Percentiles rank a stretch among this genome's conserved stretches.
phyloP scores from a whole-genome alignment of 2,888 invertebrate genomes.

The Crocallis elinguaria region DNA sequence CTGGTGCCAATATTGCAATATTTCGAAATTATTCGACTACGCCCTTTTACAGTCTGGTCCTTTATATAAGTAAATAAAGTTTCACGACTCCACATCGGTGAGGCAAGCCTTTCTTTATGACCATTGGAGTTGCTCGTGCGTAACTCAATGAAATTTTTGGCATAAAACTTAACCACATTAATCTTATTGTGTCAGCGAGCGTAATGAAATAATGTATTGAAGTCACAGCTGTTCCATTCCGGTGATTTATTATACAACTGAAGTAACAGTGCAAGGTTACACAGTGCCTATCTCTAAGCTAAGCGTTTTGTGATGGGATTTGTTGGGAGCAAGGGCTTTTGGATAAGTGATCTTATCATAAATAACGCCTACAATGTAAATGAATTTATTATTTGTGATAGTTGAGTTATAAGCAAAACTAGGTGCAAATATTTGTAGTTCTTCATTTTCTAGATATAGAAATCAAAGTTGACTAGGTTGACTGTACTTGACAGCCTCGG shows the following conservation, averaged over 20 bases:
- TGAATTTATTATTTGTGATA: no score
- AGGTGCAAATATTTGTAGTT: no score
- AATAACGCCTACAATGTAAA: no score
- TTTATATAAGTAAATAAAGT: slow-evolving; percentile 45
- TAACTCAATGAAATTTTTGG: slow-evolving; percentile 37
- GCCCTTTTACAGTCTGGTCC: slow-evolving; percentile 40
- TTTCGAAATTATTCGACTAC: slow-evolving; percentile 45
- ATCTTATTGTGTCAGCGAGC: slow-evolving; percentile 22
- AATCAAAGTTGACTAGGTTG: no score
- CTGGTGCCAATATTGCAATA: slow-evolving; percentile 1
- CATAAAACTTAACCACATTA: slow-evolving; percentile 20
- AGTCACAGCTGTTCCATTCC: slow-evolving; percentile 2
- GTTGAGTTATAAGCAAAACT: no score
- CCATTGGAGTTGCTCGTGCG: slow-evolving; percentile 43
- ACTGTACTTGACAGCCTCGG: no score
- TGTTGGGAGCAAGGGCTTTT: no score
- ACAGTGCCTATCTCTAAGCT: not conserved
- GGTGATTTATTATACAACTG: slow-evolving; percentile 11
- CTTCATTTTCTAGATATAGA: no score
- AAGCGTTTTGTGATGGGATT: not conserved
- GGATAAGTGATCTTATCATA: no score
- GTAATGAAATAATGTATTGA: slow-evolving; percentile 11
- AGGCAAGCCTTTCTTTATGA: slow-evolving; percentile 22
- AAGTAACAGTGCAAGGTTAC: slow-evolving; percentile 1
- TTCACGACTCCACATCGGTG: slow-evolving; percentile 13